A percentile compares a stretch with the other conserved stretches of the same genome.
Evolutionary conservation across 2,797 vertebrate species (phyloP).

Genomic region (Mus caroli): DNA sequence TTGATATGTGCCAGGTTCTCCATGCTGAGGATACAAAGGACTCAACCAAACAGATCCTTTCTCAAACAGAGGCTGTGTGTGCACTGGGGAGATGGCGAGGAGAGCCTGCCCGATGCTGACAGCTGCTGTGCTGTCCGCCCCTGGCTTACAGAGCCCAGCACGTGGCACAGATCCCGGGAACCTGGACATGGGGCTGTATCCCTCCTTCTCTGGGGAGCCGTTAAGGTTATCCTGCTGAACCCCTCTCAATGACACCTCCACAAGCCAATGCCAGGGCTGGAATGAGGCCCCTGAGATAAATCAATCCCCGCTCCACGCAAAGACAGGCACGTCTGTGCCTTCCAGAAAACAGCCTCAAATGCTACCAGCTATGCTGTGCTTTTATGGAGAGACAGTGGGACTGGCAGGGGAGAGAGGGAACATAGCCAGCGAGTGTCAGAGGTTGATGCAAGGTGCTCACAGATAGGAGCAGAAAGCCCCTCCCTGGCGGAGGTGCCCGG

Average conservation of each 20-base stretch:
- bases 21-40: not conserved
- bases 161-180: not conserved
- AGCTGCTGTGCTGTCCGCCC: not conserved
- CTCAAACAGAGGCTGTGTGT: not conserved
- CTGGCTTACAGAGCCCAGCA: not conserved
- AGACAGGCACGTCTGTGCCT: not conserved
- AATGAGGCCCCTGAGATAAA: not conserved
- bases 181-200: not conserved
- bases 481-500: not conserved
- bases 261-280: not conserved
- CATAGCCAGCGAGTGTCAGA: not conserved
- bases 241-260: not conserved
- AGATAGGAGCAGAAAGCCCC: not conserved
- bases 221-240: not conserved
- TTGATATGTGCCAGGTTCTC: not conserved
- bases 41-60: not conserved
- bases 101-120: not conserved
- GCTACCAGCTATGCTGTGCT: not conserved
- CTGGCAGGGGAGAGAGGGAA: not conserved
- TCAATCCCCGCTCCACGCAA: not conserved
- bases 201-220: not conserved
- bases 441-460: not conserved
- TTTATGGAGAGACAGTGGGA: not conserved
- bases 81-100: not conserved
- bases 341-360: constrained; percentile 57